phyloP scores from a whole-genome alignment of 1,140 invertebrate genomes.

The Pseudoatta argentina region DNA sequence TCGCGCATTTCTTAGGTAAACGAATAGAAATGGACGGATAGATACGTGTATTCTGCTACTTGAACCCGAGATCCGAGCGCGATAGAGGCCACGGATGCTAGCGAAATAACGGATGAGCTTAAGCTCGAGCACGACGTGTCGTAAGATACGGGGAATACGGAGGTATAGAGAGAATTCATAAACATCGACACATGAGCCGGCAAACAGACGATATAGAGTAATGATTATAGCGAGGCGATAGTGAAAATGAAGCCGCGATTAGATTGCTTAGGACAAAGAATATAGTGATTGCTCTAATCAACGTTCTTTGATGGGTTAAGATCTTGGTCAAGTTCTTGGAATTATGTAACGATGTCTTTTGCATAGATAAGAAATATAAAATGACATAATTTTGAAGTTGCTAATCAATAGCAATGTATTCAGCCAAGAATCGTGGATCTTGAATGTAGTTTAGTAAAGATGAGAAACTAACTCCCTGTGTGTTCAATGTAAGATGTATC shows the following conservation, averaged over 20 bases:
- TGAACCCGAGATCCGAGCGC: slow-evolving; percentile 33
- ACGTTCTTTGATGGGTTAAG: neutral
- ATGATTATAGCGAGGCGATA: slow-evolving; percentile 20
- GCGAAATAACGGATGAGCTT: slow-evolving; percentile 34
- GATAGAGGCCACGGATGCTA: slow-evolving; percentile 39
- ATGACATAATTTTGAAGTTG: neutral
- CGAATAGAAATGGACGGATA: slow-evolving; percentile 49
- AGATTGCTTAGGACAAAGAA: slow-evolving; percentile 44
- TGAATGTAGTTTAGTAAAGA: neutral
- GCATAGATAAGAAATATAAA: slow-evolving; percentile 9
- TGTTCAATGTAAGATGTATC: neutral
- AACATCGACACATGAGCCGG: slow-evolving; percentile 17
- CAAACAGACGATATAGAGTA: slow-evolving; percentile 44
- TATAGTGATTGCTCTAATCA: slow-evolving; percentile 36
- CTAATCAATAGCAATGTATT: neutral
- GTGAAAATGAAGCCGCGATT: slow-evolving; percentile 9
- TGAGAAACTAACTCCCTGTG: neutral
- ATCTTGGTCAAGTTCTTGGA: neutral
- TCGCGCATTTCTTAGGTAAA: slow-evolving; percentile 36
- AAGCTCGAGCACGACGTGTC: neutral
- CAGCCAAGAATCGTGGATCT: neutral
- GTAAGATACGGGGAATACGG: neutral
- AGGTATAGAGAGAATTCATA: slow-evolving; percentile 14
- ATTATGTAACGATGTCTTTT: neutral
- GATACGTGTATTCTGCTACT: slow-evolving; percentile 47